Base-by-base conservation (phyloP, 2,113 vertebrate species). In the Vimba vimba region DNA sequence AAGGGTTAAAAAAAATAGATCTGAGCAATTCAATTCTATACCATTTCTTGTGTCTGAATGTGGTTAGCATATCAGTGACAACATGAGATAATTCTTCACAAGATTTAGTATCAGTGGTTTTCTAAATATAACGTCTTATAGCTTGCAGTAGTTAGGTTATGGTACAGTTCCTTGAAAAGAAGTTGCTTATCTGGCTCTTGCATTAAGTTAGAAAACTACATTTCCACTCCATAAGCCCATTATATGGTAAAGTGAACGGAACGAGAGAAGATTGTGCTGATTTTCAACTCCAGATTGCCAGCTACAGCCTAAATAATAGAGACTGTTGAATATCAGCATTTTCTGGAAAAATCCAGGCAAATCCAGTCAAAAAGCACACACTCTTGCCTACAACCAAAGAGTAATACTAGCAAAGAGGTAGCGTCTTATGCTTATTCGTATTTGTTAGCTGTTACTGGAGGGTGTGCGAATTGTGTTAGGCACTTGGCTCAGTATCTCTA, bases 181-280 rank as follows among this genome's bases (percentile, higher is more conserved):
- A 82, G 25, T 33, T 69, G 62, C 80, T 82, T 82, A 69, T 82
- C 80, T 82, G 64, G 3, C 80, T 69, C 45, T 69, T 47, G 39
- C 79, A 81, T 59, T 81, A 30, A 69, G 62, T 69, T 69, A 50
- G 45, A 50, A 69, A 82, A 82, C 79, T 82, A n/a, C 19, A 69
- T 50, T 69, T 82, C 43, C 79, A 52, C 79, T 55, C 19, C n/a
- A 17, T 52, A 69, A 68, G 27, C 52, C 27, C 43, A 82, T 69
- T 68, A 69, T 68, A 69, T 69, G 64, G 62, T 33, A 50, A 82
- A 82, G n/a, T 64, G 59, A 80, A 80, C 2, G 23, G 77, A 43
- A 25, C 12, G 77, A 79, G 39, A 69, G 25, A 36, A 82, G 80
- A 69, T 82, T 82, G 60, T 82, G 80, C 80, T 69, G 80, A 82